Conservation (phyloP, 2,888 invertebrate genomes). For the Orthosia incerta region DNA sequence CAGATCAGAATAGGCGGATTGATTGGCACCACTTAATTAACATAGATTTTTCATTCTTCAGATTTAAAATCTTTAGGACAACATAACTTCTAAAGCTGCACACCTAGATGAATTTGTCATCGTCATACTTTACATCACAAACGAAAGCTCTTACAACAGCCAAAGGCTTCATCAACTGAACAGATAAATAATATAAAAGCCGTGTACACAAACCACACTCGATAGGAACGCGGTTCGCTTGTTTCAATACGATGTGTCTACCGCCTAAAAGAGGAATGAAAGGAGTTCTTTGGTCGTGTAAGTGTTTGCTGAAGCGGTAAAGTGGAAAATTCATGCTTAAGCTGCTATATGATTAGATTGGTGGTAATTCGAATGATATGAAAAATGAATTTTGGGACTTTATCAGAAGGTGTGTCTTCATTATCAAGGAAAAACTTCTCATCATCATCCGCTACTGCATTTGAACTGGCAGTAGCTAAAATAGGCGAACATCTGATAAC, state of each 20-base stretch:
- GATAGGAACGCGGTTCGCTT: slow-evolving; percentile 24
- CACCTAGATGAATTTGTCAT: slow-evolving; percentile 4
- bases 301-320: slow-evolving; percentile 51
- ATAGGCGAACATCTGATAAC: too few species aligned
- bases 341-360: slow-evolving; percentile 35
- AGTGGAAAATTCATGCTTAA: slow-evolving; percentile 47
- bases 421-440: neutral
- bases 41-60: too few species aligned
- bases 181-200: slow-evolving; percentile 39
- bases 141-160: neutral
- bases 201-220: slow-evolving; percentile 36
- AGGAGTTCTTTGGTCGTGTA: slow-evolving; percentile 40
- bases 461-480: too few species aligned
- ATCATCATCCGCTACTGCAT: too few species aligned
- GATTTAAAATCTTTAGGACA: neutral
- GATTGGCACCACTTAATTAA: too few species aligned
- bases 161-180: slow-evolving; percentile 28
- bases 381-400: slow-evolving; percentile 29
- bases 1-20: too few species aligned
- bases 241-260: slow-evolving; percentile 48
- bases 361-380: slow-evolving; percentile 23
- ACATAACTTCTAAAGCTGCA: neutral
- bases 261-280: slow-evolving; percentile 36
- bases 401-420: neutral
- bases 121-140: neutral